Percentiles rank a stretch among this genome's conserved stretches.
Conservation (phyloP, 2,797 vertebrate genomes). For the Sternarchorhynchus goeldii region DNA sequence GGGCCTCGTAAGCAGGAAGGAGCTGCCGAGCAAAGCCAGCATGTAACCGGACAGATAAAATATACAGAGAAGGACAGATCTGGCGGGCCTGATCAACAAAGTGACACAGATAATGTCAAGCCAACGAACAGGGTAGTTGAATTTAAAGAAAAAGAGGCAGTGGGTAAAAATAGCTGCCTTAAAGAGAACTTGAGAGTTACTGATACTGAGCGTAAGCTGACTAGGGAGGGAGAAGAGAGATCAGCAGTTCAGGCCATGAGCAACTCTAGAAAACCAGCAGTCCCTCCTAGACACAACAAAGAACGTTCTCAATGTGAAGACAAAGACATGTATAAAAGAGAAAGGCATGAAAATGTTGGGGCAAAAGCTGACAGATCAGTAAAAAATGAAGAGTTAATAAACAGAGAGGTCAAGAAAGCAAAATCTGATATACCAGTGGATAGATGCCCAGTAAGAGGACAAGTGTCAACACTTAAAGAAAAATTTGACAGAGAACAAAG, state of each 20-base stretch:
- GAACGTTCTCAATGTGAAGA: slow-evolving; percentile 29
- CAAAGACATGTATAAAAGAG: slow-evolving; percentile 15
- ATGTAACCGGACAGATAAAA: slow-evolving; percentile 37
- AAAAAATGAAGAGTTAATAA: slow-evolving; percentile 22
- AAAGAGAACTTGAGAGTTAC: slow-evolving; percentile 2
- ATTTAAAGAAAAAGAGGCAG: slow-evolving; percentile 2
- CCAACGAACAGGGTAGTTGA: slow-evolving; percentile 7
- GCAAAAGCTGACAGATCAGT: not conserved
- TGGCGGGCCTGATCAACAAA: slow-evolving; percentile 19
- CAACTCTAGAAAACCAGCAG: slow-evolving; percentile 53
- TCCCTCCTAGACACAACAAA: slow-evolving; percentile 61
- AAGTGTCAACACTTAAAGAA: slow-evolving; percentile 34
- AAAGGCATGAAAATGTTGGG: slow-evolving; percentile 30
- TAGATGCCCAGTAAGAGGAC: slow-evolving; percentile 33
- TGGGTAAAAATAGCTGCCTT: slow-evolving; percentile 14
- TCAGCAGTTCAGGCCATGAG: slow-evolving; percentile 18
- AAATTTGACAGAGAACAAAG: slow-evolving; percentile 35
- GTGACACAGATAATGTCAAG: slow-evolving; percentile 18
- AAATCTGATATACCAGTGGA: slow-evolving; percentile 18
- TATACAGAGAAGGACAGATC: slow-evolving; percentile 42
- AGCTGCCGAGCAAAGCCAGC: slow-evolving; percentile 45
- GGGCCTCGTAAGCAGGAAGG: slow-evolving; percentile 51
- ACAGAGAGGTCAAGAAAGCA: slow-evolving; percentile 9
- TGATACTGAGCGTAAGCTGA: slow-evolving; percentile 35
- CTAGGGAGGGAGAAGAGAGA: slow-evolving; percentile 34